Base-by-base conservation (phyloP, 2,888 invertebrate species). In the Morinoia aosen region DNA sequence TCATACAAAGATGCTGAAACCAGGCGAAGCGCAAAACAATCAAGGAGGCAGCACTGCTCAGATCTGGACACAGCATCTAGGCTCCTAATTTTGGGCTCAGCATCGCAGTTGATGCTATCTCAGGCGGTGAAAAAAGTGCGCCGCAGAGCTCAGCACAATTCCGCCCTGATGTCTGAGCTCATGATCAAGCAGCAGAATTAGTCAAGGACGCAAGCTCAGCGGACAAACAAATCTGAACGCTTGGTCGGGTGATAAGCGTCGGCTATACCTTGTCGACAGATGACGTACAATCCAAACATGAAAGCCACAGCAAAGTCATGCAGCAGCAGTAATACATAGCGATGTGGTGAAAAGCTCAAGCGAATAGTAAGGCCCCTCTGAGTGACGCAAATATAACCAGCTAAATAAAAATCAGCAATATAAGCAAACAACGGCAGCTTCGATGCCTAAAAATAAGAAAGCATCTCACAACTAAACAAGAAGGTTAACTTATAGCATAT, bases 201-300 rank as follows among this genome's bases (percentile, higher is more conserved):
- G 90, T 19, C 90, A 90, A 90, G 90, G 90, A 90, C 90, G 76
- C 76, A 90, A 48, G 90, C 90, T 14, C 40, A 33, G 39, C 39
- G 48, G 48, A 48, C 90, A 90, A 90, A 90, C 90, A 90, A 90
- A 90, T 90, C 40, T 90, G 40, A 40, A 90, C 90, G 40, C 48
- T 40, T 39, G 90, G 40, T 48, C 48, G 33, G 40, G 3, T 4
- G 90, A 90, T 90, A 90, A 90, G 90, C 48, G 40, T 16, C 90
- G 10, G 40, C 76, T 76, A 33, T 33, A 76, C 76, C 76, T 33
- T 33, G 25, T 33, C 76, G 33, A 76, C 76, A 25, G 76, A 76
- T 76, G 25, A 76, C 76, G 76, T 76, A 33, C 25, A 76, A 33
- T 76, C 76, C 76, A 76, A 76, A 76, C 76, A 76, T 76, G 76